Base-by-base conservation (phyloP, 2,888 invertebrate species). In the Silvanus unidentatus region DNA sequence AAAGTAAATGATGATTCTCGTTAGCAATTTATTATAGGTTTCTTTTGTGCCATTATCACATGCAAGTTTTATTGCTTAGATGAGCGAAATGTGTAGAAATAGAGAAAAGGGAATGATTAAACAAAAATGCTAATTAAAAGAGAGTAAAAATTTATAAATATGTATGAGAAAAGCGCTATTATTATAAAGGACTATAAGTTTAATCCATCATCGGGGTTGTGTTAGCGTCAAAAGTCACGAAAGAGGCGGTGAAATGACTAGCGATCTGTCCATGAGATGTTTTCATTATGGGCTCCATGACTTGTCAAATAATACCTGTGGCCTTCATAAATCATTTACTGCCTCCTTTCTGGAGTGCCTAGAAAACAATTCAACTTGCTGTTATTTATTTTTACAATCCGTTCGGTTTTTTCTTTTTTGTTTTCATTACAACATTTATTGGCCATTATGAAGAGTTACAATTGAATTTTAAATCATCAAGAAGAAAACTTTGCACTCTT, bases 171-270 rank as follows among this genome's bases (percentile, higher is more conserved):
- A 22, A 22, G 22, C n/a, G n/a, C n/a, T n/a, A n/a, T 22, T 22
- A 22, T 3, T 22, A 54, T 48, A 52, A 45, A 55, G 50, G n/a
- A 56, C 55, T 56, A 54, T 51, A 56, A n/a, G 57, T 58, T 65
- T 63, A 64, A 68, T 69, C 66, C 69, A 70, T 70, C 70, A 70
- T 69, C 66, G 60, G 52, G 52, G 57, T 54, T 54, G 63, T 60
- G 67, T 68, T 68, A 69, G 71, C 71, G 71, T 71, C 68, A 71
- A 71, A 71, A 71, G 71, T 71, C 70, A 71, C 71, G 70, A 70
- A 69, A 64, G 60, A 70, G 71, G 71, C 71, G 71, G 71, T 67
- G 70, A 70, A 71, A 66, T 71, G 70, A 71, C 71, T 71, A 69
- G 71, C 71, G 69, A 71, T 70, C 69, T 70, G 70, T 70, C 69